Evolutionary conservation across 2,888 invertebrate species (phyloP), one percentile per base, ranked within the genome.

Genomic region (Hirtodrosophila confusa): DNA sequence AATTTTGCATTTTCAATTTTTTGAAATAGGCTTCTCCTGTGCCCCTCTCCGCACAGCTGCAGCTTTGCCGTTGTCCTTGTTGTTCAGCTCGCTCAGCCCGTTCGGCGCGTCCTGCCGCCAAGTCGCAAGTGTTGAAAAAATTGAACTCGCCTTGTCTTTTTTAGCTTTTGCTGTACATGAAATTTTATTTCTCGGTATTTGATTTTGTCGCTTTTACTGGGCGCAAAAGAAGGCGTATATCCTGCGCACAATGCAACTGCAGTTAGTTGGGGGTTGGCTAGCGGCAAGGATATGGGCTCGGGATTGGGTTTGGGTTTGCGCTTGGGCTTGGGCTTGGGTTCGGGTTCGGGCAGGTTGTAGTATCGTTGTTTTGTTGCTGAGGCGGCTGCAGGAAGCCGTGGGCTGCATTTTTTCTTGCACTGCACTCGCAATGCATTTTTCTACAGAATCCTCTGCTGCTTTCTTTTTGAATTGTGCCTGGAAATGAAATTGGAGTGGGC

Each of bases 1-100:
- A 85, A 83, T 85, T 86, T 85, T 85, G 84, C 85, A 85, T 85
- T 85, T 85, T 85, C 87, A 85, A 85, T 85, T 85, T 85, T 85
- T 85, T 85, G 87, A 85, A 85, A 85, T 85, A 85, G 85, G 83
- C 85, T 78, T 74, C 83, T 72, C 78, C 83, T 75, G 66, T 83
- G 70, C 48, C 36, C 23, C 50, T 24, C 47, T 24, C 53, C 48
- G 2, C 24, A 17, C 45, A 47, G 45, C 54, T 51, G 56, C 55
- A 51, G 45, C 57, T 78, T 65, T 60, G 54, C 41, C 43, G 56
- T 60, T 65, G 66, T 73, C 69, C 71, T 76, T 68, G 62, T 64
- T 56, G 48, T 44, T n/a, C 47, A 1, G 27, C 27, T 1, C 27
- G 27, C 27, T 5, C 27, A 5, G 27, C 27, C 27, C 27, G 5